Percentiles rank a stretch among this genome's conserved stretches.
phyloP scores from a whole-genome alignment of 2,797 vertebrate genomes.

The Decapterus maruadsi region DNA sequence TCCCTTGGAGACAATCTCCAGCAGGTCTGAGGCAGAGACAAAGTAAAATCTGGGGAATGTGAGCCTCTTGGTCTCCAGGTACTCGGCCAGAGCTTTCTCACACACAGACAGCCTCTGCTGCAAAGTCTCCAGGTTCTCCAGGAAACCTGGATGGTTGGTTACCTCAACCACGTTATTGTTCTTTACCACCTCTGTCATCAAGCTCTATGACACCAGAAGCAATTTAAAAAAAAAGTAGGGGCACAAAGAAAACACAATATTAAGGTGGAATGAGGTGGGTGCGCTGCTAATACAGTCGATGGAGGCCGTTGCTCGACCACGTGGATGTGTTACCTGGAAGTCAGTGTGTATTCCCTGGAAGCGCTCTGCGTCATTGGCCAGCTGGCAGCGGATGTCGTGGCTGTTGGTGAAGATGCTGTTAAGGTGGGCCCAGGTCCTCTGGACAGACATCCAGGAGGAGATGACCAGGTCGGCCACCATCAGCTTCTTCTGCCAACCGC shows the following conservation, averaged over 20 bases:
- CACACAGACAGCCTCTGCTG: slow-evolving; percentile 86
- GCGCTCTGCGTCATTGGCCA: slow-evolving; percentile 86
- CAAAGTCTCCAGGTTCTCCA: slow-evolving; percentile 84
- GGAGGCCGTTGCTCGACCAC: not conserved
- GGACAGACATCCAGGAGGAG: slow-evolving; percentile 88
- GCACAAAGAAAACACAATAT: not conserved
- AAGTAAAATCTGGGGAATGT: slow-evolving; percentile 86
- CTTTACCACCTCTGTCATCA: slow-evolving; percentile 82
- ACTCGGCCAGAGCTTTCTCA: slow-evolving; percentile 86
- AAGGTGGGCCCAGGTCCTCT: slow-evolving; percentile 90
- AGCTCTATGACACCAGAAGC: slow-evolving; percentile 60
- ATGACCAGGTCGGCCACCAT: slow-evolving; percentile 89
- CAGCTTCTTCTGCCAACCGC: slow-evolving; percentile 87
- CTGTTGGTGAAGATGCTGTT: slow-evolving; percentile 91
- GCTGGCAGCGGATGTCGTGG: slow-evolving; percentile 89
- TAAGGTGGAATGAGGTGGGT: not conserved
- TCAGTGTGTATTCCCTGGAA: slow-evolving; percentile 88
- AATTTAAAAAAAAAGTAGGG: not conserved
- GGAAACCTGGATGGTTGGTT: slow-evolving; percentile 82
- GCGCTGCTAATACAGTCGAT: not conserved
- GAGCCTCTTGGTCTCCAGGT: slow-evolving; percentile 85
- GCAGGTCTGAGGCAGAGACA: slow-evolving; percentile 85
- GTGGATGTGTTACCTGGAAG: slow-evolving; percentile 76
- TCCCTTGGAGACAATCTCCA: slow-evolving; percentile 89
- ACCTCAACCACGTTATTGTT: slow-evolving; percentile 85